Evolutionary conservation across 2,888 invertebrate genomes (phyloP).

Genomic region (Drosophila monieri): DNA sequence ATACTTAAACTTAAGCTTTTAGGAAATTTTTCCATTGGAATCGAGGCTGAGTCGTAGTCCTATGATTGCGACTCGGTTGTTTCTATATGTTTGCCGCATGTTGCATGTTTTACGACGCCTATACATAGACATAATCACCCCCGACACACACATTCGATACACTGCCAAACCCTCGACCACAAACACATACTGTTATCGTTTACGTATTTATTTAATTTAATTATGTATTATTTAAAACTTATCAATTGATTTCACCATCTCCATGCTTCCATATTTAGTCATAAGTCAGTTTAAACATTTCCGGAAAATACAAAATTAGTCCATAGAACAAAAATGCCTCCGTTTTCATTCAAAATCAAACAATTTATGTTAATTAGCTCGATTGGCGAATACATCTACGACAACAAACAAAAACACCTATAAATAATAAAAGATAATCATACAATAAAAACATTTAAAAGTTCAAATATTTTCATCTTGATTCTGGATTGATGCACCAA

Average conservation of each 20-base stretch:
- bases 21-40: conserved; percentile 52
- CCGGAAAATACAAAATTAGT: conserved; percentile 17
- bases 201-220: conserved; percentile 45
- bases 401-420: conserved; percentile 8
- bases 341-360: conserved; percentile 48
- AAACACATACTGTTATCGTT: conserved; percentile 44
- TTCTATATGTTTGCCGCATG: conserved; percentile 76
- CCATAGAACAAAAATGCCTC: conserved; percentile 74
- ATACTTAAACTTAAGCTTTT: conserved; percentile 49
- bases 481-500: conserved; percentile 2
- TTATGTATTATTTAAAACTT: conserved; percentile 44
- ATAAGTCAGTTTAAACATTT: conserved; percentile 43
- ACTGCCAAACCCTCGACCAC: conserved; percentile 24
- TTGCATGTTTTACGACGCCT: conserved; percentile 75
- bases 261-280: conserved; percentile 40
- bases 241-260: conserved; percentile 38
- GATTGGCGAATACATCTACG: conserved; percentile 53
- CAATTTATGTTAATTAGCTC: conserved; percentile 44
- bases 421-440: conserved; percentile 20
- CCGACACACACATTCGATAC: conserved; percentile 43
- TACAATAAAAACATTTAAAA: conserved; percentile 9
- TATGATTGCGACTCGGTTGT: conserved; percentile 42
- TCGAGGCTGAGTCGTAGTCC: conserved; percentile 39
- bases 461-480: conserved; percentile 14
- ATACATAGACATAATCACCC: conserved; percentile 49